These are phyloP conservation scores for Oryzias sinensis DNA, from an alignment of 2,797 vertebrate genomes.

Conservation along the genomic window DNA sequence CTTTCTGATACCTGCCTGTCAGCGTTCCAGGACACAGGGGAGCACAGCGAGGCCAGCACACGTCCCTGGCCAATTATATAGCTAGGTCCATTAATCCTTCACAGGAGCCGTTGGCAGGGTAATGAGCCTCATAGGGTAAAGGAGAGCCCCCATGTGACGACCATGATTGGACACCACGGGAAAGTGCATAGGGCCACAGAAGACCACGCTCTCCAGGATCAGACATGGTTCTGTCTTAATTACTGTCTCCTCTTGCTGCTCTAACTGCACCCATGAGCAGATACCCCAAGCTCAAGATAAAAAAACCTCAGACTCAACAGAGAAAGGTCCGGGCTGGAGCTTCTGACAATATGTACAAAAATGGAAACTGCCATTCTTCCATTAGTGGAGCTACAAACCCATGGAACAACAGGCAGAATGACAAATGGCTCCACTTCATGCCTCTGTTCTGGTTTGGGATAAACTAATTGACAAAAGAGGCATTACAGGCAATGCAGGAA, in stretches of 20 bases:
- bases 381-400: neutral
- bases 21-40: slow-evolving; percentile 52
- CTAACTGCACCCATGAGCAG: slow-evolving; percentile 38
- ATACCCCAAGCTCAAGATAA: slow-evolving; percentile 40
- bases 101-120: slow-evolving; percentile 69
- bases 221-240: slow-evolving; percentile 70
- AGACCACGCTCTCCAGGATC: slow-evolving; percentile 60
- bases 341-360: slow-evolving; percentile 31
- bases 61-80: slow-evolving; percentile 51
- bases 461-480: neutral
- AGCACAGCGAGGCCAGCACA: slow-evolving; percentile 42
- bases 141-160: slow-evolving; percentile 60
- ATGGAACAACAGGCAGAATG: slow-evolving; percentile 11
- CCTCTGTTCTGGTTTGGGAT: slow-evolving; percentile 1
- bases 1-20: slow-evolving; percentile 36
- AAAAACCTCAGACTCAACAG: slow-evolving; percentile 10
- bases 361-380: slow-evolving; percentile 12
- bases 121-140: slow-evolving; percentile 78
- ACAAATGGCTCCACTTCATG: slow-evolving; percentile 15
- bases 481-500: neutral
- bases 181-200: slow-evolving; percentile 51
- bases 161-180: slow-evolving; percentile 55
- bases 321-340: slow-evolving; percentile 27
- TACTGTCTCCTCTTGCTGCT: slow-evolving; percentile 59
- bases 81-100: slow-evolving; percentile 76